These are phyloP conservation scores for Pseudopleuronectes americanus DNA, from an alignment of 2,797 vertebrate genomes.

Conservation along the genomic window DNA sequence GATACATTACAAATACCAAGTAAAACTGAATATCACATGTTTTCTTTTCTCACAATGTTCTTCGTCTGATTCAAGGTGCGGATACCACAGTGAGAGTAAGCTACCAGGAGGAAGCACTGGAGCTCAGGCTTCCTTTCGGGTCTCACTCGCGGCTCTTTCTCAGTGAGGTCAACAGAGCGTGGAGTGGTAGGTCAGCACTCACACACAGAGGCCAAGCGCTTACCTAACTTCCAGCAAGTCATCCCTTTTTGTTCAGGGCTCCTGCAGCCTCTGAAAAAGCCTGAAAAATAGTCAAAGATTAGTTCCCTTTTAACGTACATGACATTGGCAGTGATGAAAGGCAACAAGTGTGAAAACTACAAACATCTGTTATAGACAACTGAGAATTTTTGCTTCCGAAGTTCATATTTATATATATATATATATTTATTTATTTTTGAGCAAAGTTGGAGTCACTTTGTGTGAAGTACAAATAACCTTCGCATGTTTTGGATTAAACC, in stretches of 20 bases:
- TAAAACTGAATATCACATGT: neutral
- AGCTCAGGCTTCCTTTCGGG: conserved; percentile 90
- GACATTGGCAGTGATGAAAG: no score
- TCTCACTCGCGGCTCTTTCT: conserved; percentile 91
- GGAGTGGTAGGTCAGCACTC: conserved; percentile 83
- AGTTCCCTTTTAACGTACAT: no score
- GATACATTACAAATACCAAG: neutral
- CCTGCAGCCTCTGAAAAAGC: neutral
- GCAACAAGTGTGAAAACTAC: no score
- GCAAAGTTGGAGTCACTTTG: neutral
- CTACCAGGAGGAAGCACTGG: conserved; percentile 77
- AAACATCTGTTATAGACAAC: neutral
- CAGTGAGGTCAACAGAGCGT: conserved; percentile 84
- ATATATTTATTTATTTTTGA: no score
- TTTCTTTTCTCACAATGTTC: neutral
- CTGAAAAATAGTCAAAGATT: no score
- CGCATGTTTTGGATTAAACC: conserved; percentile 38
- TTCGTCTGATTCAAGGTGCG: conserved; percentile 81
- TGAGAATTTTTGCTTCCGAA: neutral
- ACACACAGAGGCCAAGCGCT: neutral
- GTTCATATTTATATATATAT: neutral
- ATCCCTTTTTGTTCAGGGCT: neutral
- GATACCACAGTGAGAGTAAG: conserved; percentile 88
- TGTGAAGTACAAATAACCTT: conserved; percentile 13
- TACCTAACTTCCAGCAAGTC: neutral